A percentile compares a stretch with the other conserved stretches of the same genome.
Conservation (phyloP, 2,113 vertebrate species). For the Cyprinodon tularosa region DNA sequence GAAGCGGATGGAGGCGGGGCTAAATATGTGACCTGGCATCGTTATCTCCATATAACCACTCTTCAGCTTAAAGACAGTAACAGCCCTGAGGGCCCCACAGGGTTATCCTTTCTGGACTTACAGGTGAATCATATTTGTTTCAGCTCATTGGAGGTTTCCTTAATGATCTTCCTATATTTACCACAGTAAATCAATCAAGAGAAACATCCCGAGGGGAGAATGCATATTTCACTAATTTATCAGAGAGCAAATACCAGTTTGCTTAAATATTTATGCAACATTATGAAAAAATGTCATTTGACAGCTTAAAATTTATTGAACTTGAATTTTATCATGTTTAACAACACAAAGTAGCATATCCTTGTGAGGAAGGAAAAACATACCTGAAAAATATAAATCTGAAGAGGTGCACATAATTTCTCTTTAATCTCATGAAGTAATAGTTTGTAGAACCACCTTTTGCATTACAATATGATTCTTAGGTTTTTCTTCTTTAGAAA, state of each 20-base stretch:
- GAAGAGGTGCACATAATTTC: too few relatives aligned
- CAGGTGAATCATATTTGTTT: neutral
- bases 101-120: neutral
- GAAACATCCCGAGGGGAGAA: too few relatives aligned
- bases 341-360: too few relatives aligned
- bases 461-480: neutral
- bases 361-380: too few relatives aligned
- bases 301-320: too few relatives aligned
- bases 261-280: neutral
- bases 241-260: neutral
- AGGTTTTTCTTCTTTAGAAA: neutral
- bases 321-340: too few relatives aligned
- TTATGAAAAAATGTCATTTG: too few relatives aligned
- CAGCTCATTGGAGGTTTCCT: neutral
- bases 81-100: neutral
- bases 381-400: too few relatives aligned
- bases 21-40: conserved; percentile 6
- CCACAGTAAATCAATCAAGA: neutral
- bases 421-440: neutral
- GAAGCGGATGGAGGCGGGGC: too few relatives aligned
- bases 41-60: neutral
- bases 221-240: neutral
- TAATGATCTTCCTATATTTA: neutral
- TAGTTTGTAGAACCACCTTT: neutral
- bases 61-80: conserved; percentile 6